Conservation (phyloP, 2,113 vertebrate genomes). For the Origma solitaria region DNA sequence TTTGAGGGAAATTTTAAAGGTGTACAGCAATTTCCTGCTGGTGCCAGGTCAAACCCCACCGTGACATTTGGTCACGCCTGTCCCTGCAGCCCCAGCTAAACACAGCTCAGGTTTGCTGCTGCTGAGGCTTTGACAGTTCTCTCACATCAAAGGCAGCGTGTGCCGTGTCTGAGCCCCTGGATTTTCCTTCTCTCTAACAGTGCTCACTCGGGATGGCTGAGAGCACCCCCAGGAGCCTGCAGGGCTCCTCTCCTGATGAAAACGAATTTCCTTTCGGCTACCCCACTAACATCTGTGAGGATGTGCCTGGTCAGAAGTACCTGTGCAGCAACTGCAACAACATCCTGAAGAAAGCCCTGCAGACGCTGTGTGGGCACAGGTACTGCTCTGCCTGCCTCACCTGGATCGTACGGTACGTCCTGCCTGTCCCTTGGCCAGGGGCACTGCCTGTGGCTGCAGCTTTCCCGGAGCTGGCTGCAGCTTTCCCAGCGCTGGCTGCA, state of each 20-base stretch:
- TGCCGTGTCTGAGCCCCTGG: background rate
- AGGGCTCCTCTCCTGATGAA: slow-evolving; percentile 66
- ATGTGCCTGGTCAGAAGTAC: slow-evolving; percentile 63
- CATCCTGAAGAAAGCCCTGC: slow-evolving; percentile 71
- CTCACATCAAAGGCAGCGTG: background rate
- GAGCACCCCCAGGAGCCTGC: background rate
- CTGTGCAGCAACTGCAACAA: slow-evolving; percentile 74
- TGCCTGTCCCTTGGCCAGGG: too few relatives aligned
- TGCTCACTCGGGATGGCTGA: slow-evolving; percentile 61
- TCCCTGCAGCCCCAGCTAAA: slow-evolving; percentile 5
- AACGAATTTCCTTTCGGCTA: slow-evolving; percentile 80
- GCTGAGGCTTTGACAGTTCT: background rate
- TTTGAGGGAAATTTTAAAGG: slow-evolving; percentile 66
- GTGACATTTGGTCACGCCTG: slow-evolving; percentile 48
- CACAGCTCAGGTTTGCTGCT: background rate
- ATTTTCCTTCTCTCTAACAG: background rate
- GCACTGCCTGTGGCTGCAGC: too few relatives aligned
- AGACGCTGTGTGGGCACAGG: slow-evolving; percentile 69
- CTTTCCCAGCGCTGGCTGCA: too few relatives aligned
- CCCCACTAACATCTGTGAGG: slow-evolving; percentile 67
- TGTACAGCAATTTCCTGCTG: slow-evolving; percentile 70
- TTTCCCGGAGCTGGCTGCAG: too few relatives aligned
- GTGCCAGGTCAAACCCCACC: slow-evolving; percentile 31
- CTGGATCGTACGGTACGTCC: slow-evolving; percentile 76
- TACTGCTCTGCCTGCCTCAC: slow-evolving; percentile 73